Percentiles rank a stretch among this genome's conserved stretches.
These are phyloP conservation scores for Liopterus haemorrhoidalis DNA, from an alignment of 2,888 invertebrate genomes.

Conservation along the genomic window DNA sequence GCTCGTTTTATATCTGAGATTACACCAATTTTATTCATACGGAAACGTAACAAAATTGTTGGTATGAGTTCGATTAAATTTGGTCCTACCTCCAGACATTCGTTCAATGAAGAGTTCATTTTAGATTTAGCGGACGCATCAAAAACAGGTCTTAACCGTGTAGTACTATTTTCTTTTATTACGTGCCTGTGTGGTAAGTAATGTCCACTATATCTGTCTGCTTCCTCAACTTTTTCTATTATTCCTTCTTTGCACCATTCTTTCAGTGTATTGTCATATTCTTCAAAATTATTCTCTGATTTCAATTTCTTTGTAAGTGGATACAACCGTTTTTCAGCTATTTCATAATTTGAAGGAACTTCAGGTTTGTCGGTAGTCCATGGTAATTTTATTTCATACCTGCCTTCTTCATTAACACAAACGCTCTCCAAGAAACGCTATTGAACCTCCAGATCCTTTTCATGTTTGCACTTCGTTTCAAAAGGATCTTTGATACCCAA, in stretches of 20 bases:
- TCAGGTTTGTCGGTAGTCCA: conserved; percentile 31
- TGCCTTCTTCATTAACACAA: conserved; percentile 12
- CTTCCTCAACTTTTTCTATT: conserved; percentile 25
- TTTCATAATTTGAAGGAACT: conserved; percentile 24
- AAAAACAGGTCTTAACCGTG: conserved; percentile 30
- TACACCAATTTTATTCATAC: no score
- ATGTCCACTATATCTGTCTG: conserved; percentile 11
- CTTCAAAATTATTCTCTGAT: conserved; percentile 15
- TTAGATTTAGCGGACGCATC: conserved; percentile 29
- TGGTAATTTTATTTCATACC: conserved; percentile 34
- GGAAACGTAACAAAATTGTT: no score
- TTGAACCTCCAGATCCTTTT: conserved; percentile 9
- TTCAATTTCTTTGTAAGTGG: conserved; percentile 22
- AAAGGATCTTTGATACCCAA: conserved; percentile 34
- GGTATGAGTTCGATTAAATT: conserved; percentile 6
- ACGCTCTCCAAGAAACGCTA: background rate
- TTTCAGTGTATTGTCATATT: conserved; percentile 29
- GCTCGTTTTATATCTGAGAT: no score
- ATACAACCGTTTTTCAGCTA: conserved; percentile 24
- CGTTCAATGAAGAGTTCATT: conserved; percentile 20
- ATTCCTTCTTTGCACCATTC: conserved; percentile 33
- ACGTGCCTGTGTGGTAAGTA: conserved; percentile 22
- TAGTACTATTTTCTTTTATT: conserved; percentile 27
- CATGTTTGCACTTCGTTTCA: conserved; percentile 26
- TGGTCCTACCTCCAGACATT: conserved; percentile 4